A percentile compares a stretch with the other conserved stretches of the same genome.
These are phyloP conservation scores for Scaptodrosophila lebanonensis DNA, from an alignment of 1,140 invertebrate genomes.

Conservation along the genomic window DNA sequence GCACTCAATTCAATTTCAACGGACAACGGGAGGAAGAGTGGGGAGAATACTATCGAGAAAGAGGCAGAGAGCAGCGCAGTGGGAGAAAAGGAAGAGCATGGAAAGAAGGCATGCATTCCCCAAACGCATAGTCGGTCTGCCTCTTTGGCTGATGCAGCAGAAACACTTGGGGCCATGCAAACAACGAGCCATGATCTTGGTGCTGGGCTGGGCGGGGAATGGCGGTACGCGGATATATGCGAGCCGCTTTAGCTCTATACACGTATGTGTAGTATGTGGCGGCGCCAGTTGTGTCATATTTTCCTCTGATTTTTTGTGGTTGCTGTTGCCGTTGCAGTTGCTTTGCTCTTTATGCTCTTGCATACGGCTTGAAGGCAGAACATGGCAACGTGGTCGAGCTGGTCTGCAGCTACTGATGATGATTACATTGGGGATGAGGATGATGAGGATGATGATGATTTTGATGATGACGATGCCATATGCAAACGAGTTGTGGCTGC, in stretches of 20 bases:
- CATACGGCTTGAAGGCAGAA: constrained; percentile 22
- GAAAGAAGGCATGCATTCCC: constrained; percentile 5
- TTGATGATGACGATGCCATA: constrained; percentile 30
- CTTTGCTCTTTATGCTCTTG: constrained; percentile 16
- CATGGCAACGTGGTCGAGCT: constrained; percentile 18
- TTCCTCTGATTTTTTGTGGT: constrained; percentile 18
- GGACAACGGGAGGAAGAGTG: not conserved
- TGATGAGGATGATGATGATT: too few species aligned
- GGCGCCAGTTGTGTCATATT: constrained; percentile 59
- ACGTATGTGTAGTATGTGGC: constrained; percentile 10
- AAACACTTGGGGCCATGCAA: not conserved
- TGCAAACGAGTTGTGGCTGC: constrained; percentile 36
- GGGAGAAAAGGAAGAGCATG: too few species aligned
- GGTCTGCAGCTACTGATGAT: too few species aligned
- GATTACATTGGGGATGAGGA: too few species aligned
- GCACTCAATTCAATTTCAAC: constrained; percentile 10
- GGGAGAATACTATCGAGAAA: not conserved
- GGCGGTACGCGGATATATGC: not conserved
- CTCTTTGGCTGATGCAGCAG: not conserved
- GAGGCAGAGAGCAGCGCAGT: too few species aligned
- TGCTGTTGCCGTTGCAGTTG: constrained; percentile 13
- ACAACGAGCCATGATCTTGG: not conserved
- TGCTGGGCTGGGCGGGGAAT: not conserved
- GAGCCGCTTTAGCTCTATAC: not conserved
- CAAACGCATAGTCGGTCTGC: not conserved